A percentile compares a stretch with the other conserved stretches of the same genome.
These are phyloP conservation scores for Dorcus hopei DNA, from an alignment of 2,888 invertebrate species.

Conservation along the genomic window DNA sequence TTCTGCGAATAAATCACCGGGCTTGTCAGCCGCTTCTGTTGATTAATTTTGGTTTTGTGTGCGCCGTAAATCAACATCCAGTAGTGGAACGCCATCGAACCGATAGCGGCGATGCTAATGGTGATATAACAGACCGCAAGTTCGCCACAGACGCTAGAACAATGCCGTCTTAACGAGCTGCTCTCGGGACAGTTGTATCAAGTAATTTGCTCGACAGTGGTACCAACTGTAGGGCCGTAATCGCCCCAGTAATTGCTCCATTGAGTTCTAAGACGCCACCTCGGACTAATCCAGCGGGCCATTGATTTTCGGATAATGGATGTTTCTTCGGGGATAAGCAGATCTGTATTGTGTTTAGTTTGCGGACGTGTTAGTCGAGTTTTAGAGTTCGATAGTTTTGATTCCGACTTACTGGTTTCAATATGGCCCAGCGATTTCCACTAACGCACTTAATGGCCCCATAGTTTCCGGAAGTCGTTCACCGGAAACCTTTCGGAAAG, in stretches of 20 bases:
- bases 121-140: conserved; percentile 29
- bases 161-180: conserved; percentile 44
- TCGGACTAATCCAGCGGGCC: conserved; percentile 46
- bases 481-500: background rate
- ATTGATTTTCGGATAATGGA: conserved; percentile 49
- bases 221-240: conserved; percentile 35
- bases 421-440: background rate
- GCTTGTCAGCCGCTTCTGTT: conserved; percentile 7
- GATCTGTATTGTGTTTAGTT: conserved; percentile 48
- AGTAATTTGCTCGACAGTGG: conserved; percentile 41
- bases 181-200: conserved; percentile 43
- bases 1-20: conserved; percentile 14
- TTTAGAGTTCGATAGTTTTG: conserved; percentile 35
- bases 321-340: conserved; percentile 47
- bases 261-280: conserved; percentile 45
- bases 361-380: conserved; percentile 42
- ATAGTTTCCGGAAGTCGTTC: background rate
- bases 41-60: conserved; percentile 11
- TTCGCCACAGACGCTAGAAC: conserved; percentile 32
- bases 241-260: conserved; percentile 46
- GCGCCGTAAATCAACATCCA: background rate
- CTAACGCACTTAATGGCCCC: background rate
- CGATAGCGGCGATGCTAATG: conserved; percentile 33
- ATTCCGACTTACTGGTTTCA: conserved; percentile 8
- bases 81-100: conserved; percentile 2